Evolutionary conservation across 2,888 invertebrate species (phyloP), one percentile per base, ranked within the genome.

Genomic region (Ephialtes manifestator): DNA sequence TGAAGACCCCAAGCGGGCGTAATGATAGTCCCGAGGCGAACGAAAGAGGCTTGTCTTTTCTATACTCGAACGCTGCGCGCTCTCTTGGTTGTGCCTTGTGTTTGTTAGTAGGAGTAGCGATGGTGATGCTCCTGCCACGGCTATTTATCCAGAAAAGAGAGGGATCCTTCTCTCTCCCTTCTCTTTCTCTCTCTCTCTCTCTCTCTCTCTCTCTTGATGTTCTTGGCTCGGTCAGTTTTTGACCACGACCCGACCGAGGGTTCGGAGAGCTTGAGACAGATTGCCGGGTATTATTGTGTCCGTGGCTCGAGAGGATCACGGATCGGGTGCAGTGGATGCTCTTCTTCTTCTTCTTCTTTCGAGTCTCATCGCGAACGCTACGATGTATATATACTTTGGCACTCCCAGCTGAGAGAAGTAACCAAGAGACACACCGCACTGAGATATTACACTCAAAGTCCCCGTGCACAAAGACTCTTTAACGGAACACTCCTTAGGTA

Each of bases 1-100:
- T 85, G 83, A 85, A 85, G 85, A 85, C 83, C 85, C 83, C 85
- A 79, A 83, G 85, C 79, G 79, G 67, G 82, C 71, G 85, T 85
- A 85, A 85, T 85, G 82, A 85, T 85, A 85, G 85, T 79, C 85
- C 79, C 75, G 75, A 83, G 82, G 85, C 75, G 72, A 82, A 83
- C 72, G 81, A 81, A 75, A 75, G 71, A 80, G 79, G 67, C 83
- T 85, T 71, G 70, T 82, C 79, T 79, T 70, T 68, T 65, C 46
- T 58, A 58, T 58, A 58, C 65, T 65, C 65, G n/a, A 3, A 28
- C 39, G 46, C 35, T 63, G 43, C 24, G 28, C 43, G 53, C 53
- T 71, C 68, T 65, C 77, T 78, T 78, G 53, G 13, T 15, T 20
- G 65, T 46, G 15, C 20, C 46, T 58, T 39, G 48, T 46, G 24